Base-by-base conservation (phyloP, 2,888 invertebrate species). In the Sturmia bella region DNA sequence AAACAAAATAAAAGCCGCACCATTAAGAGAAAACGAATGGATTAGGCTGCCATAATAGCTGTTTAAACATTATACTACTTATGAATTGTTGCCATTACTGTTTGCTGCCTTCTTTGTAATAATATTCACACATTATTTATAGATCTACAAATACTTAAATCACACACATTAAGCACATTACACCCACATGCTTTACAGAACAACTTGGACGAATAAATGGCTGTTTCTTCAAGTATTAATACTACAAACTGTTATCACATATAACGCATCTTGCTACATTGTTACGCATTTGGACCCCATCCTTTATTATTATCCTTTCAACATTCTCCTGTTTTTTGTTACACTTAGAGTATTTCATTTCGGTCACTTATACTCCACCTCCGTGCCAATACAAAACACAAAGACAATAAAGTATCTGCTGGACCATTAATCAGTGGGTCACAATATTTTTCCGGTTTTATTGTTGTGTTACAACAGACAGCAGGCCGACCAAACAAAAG, bases 371-470 rank as follows among this genome's bases (percentile, higher is more conserved):
- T 56, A 21, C 63, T 32, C 15, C 32, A 32, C 32, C 7, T 3
- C 32, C 32, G 3, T 32, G 9, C 17, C 56, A 48, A 57, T 27
- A 17, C 12, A 41, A 63, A 32, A 19, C 37, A 73, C 27, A 45
- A 56, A 56, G 52, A 54, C 73, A 73, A 52, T 59, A 59, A 61
- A 54, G 41, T 69, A 74, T 63, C 39, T 48, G 48, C 54, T 68
- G 68, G 24, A 50, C 59, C 56, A 79, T 79, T 79, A 74, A 79
- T 74, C 79, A 69, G 61, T 56, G 39, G 61, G 66, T 74, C 21
- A 61, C 68, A 73, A 63, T 57, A 69, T 56, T 56, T 73, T 52
- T 74, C 39, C 61, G 52, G 41, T 59, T 24, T 59, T 63, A 57
- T 70, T 66, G 56, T 59, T 50, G 43, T 59, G 43, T 68, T 52